A percentile compares a stretch with the other conserved stretches of the same genome.
These are phyloP conservation scores for Baccha elongata DNA, from an alignment of 2,888 invertebrate genomes.

Conservation along the genomic window DNA sequence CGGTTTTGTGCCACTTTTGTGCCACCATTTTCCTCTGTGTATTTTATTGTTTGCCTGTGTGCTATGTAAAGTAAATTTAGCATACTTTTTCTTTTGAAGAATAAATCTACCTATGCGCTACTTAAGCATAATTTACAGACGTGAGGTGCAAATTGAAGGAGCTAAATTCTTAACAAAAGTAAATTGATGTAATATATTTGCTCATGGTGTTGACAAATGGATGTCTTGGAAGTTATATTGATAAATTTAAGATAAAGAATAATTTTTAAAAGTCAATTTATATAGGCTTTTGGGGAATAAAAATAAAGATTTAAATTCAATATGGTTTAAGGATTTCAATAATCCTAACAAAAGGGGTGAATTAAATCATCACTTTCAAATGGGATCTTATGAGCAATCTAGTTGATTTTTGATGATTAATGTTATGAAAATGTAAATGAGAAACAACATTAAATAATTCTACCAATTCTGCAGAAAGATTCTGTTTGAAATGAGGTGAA, in stretches of 20 bases:
- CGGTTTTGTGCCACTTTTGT: slow-evolving; percentile 39
- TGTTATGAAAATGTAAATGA: too few relatives aligned
- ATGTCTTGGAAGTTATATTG: slow-evolving; percentile 57
- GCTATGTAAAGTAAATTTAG: slow-evolving; percentile 46
- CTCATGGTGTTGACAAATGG: slow-evolving; percentile 68
- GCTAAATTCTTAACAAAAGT: slow-evolving; percentile 3
- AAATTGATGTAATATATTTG: slow-evolving; percentile 66
- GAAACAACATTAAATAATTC: too few relatives aligned
- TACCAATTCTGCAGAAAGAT: too few relatives aligned
- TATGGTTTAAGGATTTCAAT: background rate
- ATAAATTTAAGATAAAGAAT: slow-evolving; percentile 56
- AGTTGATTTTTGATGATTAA: slow-evolving; percentile 34
- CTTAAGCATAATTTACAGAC: background rate
- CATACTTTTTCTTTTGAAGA: background rate
- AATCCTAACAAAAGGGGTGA: background rate
- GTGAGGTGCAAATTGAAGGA: slow-evolving; percentile 54
- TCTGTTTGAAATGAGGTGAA: too few relatives aligned
- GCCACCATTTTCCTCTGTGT: slow-evolving; percentile 5
- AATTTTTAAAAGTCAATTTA: slow-evolving; percentile 20
- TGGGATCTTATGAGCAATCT: slow-evolving; percentile 20
- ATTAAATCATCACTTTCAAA: slow-evolving; percentile 10
- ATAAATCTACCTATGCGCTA: slow-evolving; percentile 7
- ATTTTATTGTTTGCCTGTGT: slow-evolving; percentile 27
- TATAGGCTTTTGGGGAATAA: slow-evolving; percentile 18
- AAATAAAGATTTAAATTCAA: slow-evolving; percentile 2